These are phyloP conservation scores for Amphiprion ocellaris DNA, from an alignment of 2,113 vertebrate genomes.

Conservation along the genomic window DNA sequence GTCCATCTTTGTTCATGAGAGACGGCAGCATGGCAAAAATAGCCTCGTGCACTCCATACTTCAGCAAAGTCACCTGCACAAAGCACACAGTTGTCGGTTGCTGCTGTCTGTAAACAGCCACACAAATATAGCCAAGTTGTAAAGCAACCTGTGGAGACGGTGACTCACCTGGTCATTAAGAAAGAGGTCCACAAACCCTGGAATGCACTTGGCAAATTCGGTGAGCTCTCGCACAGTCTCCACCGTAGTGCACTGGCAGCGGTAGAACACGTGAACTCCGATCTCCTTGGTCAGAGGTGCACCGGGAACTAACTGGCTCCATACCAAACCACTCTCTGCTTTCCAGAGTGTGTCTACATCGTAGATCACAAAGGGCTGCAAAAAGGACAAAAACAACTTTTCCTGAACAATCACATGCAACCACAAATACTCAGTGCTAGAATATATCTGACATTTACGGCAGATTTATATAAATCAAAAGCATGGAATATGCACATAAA, in stretches of 20 bases:
- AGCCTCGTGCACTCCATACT: conserved; percentile 97
- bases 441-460: too few relatives aligned
- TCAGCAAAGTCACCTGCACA: conserved; percentile 92
- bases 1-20: conserved; percentile 98
- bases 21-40: conserved; percentile 99
- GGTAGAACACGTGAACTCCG: conserved; percentile 97
- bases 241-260: conserved; percentile 97
- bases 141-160: background rate
- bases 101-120: background rate
- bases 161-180: conserved; percentile 92
- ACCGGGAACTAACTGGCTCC: conserved; percentile 93
- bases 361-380: conserved; percentile 96
- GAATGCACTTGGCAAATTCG: conserved; percentile 98
- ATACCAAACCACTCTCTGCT: conserved; percentile 95
- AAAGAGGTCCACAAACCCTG: conserved; percentile 94
- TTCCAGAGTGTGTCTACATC: conserved; percentile 97
- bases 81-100: background rate
- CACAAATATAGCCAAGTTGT: background rate
- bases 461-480: too few relatives aligned
- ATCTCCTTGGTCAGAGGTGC: conserved; percentile 95
- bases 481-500: too few relatives aligned
- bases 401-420: background rate
- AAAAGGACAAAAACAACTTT: conserved; percentile 19
- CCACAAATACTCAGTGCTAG: too few relatives aligned
- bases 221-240: conserved; percentile 97